Conservation (phyloP, 35 echinoderm and acorn worm species). For the Anneissia japonica region DNA sequence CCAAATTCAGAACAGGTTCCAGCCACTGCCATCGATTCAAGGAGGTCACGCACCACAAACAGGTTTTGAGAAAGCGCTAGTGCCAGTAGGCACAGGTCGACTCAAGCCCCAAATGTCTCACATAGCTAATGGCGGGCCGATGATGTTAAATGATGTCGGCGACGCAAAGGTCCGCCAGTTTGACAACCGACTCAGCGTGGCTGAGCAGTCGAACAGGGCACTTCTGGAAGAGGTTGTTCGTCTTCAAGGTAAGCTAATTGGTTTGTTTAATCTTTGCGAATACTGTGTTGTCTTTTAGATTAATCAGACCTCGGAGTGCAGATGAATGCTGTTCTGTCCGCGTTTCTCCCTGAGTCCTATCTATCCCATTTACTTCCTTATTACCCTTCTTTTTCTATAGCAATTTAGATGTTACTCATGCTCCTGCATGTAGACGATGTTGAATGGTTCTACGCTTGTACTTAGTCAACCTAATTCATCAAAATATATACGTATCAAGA, state of each 20-base stretch:
- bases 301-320: not conserved
- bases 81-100: constrained; percentile 46
- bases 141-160: constrained; percentile 41
- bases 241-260: constrained; percentile 58
- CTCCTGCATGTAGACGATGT: not conserved
- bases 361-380: not conserved
- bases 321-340: not conserved
- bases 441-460: too few relatives aligned
- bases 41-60: not conserved
- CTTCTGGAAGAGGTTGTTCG: constrained; percentile 86
- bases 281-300: not conserved
- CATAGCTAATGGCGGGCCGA: constrained; percentile 26
- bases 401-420: not conserved
- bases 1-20: not conserved
- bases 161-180: constrained; percentile 60
- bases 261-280: not conserved
- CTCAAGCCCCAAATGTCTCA: constrained; percentile 53
- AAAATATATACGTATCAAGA: too few relatives aligned
- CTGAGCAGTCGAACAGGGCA: constrained; percentile 84
- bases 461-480: too few relatives aligned
- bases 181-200: constrained; percentile 64
- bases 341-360: not conserved
- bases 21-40: not conserved
- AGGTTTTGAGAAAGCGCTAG: constrained; percentile 8
- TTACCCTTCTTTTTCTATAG: not conserved